Base-by-base conservation (phyloP, 2,888 invertebrate genomes). In the Nebria brevicollis region DNA sequence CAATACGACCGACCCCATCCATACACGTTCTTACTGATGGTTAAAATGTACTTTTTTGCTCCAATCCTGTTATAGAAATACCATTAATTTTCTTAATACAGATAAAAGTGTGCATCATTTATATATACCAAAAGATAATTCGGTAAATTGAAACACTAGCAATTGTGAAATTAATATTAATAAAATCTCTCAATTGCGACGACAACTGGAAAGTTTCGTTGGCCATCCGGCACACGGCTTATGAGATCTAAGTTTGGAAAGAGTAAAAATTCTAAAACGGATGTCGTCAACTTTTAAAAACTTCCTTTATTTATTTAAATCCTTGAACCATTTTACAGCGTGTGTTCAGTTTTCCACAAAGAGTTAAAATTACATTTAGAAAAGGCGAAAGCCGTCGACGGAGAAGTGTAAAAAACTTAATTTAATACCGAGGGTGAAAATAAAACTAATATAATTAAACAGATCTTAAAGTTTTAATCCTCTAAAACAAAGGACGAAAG, bases 1-100 rank as follows among this genome's bases (percentile, higher is more conserved):
- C 84, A 85, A 84, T 84, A 82, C 80, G 77, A 26, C 74, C 20
- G 10, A 64, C 41, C 74, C 68, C 15, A 68, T 64, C 64, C 75
- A 75, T 54, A 54, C 8, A 54, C 54, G 54, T 34, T 34, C 34
- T 34, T 34, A 34, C 34, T 34, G 34, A 34, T 11, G 15, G 66
- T 66, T 66, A 20, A 66, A 66, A 66, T 66, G 10, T 66, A 13
- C 15, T 15, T 66, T 66, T 66, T 66, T 66, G 3, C 11, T 5
- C 7, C 13, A 66, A 7, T 66, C 66, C 66, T 20, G 7, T 20
- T 66, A 66, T 66, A 11, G 7, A 66, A 7, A 66, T 11, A 66
- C n/a, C 15, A 34, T 34, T 34, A 34, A 34, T 34, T 34, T 34
- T 34, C 20, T 34, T 34, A 34, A 34, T 34, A 34, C 5, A 34